Evolutionary conservation across 2,797 vertebrate genomes (phyloP).

Genomic region (Orientallactaga sibirica): DNA sequence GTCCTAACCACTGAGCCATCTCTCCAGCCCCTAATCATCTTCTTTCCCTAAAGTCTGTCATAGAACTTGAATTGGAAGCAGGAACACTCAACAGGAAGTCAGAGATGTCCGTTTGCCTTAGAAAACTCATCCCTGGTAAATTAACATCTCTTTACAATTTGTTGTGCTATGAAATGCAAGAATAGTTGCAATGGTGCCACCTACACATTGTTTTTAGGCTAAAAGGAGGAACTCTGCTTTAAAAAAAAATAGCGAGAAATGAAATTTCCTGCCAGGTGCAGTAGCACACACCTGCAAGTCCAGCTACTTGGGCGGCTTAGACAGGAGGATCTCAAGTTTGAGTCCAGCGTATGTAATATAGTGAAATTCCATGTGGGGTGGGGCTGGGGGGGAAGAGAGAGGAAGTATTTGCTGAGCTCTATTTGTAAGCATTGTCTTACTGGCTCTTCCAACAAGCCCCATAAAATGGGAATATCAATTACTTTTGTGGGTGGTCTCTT

Average conservation of each 20-base stretch:
- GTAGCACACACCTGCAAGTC: neutral
- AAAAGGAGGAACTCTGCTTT: slow-evolving; percentile 14
- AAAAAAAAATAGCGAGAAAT: slow-evolving; percentile 51
- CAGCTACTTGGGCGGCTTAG: neutral
- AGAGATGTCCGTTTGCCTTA: neutral
- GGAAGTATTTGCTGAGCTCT: slow-evolving; percentile 20
- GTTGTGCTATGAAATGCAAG: slow-evolving; percentile 11
- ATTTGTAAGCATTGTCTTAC: neutral
- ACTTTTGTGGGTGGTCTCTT: neutral
- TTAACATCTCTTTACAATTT: slow-evolving; percentile 13
- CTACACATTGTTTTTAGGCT: neutral
- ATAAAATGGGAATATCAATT: neutral
- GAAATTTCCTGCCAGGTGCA: neutral
- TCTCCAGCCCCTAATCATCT: neutral
- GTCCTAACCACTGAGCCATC: too few species aligned
- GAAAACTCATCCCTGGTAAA: neutral
- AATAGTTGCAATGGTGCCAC: neutral
- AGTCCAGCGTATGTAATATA: neutral
- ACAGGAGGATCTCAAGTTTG: neutral
- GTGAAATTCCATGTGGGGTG: neutral
- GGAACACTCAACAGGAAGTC: neutral
- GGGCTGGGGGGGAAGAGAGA: too few species aligned
- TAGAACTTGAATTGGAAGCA: slow-evolving; percentile 20
- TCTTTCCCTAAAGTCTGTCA: slow-evolving; percentile 31
- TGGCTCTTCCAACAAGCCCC: neutral